Base-by-base conservation (phyloP, 2,113 vertebrate species). In the Natator depressus region DNA sequence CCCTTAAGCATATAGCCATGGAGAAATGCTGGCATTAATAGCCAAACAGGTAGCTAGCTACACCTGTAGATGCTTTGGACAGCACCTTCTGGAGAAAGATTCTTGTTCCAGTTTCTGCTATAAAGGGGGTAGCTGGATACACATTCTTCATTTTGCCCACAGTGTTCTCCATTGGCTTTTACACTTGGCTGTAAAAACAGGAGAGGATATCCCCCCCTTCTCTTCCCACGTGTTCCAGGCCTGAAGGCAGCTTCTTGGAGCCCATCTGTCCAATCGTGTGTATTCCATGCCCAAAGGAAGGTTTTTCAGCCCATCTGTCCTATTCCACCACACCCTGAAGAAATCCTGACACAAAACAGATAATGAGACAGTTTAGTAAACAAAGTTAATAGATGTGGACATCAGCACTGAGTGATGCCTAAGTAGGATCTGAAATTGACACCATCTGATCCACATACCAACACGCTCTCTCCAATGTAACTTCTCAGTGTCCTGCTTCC, bases 321-420 rank as follows among this genome's bases (percentile, higher is more conserved):
- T 85, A 96, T 93, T 98, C 85, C 84, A 97, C 98, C 98, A 97
- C 98, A 90, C 96, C 98, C 98, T 97, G 95, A 97, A 98, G 98
- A 98, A 98, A 98, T 97, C 93, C 95, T 95, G 92, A 98, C 97
- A 98, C 93, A 96, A 98, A 97, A 89, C 27, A 97, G 97, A 98
- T 98, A 98, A 98, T 96, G 96, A 97, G 97, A 94, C 97, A 96
- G 90, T 95, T 98, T 98, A 98, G 97, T 98, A 98, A 98, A 98
- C 96, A 97, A 95, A 98, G 93, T 97, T 98, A 98, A 98, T 98
- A 84, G 95, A 98, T 97, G 94, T 98, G 97, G 98, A 98, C 98
- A 93, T 96, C 97, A 94, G 87, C 31, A 54, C 24, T 89, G 92
- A 88, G 19, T 35, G 6, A 13, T 95, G 96, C 93, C 96, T 94